Percentiles rank a stretch among this genome's conserved stretches.
Conservation (phyloP, 1,140 invertebrate species). For the Polypedilum vanderplanki region DNA sequence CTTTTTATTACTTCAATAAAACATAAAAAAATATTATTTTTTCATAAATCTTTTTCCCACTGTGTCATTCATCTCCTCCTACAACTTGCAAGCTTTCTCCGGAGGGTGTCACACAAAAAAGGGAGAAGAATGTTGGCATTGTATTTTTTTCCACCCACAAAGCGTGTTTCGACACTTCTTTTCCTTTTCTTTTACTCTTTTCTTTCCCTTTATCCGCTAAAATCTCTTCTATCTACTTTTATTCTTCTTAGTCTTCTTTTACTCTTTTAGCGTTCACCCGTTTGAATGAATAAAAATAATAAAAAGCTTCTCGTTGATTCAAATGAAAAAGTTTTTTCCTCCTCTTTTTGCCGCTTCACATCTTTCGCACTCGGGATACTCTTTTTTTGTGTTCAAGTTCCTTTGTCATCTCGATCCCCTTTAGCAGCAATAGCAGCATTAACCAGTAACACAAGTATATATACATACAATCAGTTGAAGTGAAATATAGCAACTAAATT, state of each 20-base stretch:
- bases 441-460: too few species aligned
- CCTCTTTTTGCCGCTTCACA: background rate
- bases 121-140: background rate
- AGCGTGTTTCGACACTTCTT: constrained; percentile 6
- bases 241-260: background rate
- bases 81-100: too few species aligned
- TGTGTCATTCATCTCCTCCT: background rate
- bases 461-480: background rate
- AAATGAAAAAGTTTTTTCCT: constrained; percentile 13
- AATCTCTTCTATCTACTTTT: constrained; percentile 1
- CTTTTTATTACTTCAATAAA: background rate
- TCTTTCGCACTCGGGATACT: background rate
- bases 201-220: background rate
- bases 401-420: background rate
- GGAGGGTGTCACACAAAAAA: too few species aligned
- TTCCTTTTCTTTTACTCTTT: too few species aligned
- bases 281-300: constrained; percentile 15
- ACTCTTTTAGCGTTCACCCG: background rate
- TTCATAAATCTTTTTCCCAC: constrained; percentile 16
- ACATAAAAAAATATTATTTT: constrained; percentile 22
- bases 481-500: constrained; percentile 24
- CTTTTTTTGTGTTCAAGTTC: background rate
- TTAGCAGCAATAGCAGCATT: too few species aligned
- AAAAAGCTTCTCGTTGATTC: constrained; percentile 10
- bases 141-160: background rate